Evolutionary conservation across 2,888 invertebrate species (phyloP).

Genomic region (Leistus spinibarbis): DNA sequence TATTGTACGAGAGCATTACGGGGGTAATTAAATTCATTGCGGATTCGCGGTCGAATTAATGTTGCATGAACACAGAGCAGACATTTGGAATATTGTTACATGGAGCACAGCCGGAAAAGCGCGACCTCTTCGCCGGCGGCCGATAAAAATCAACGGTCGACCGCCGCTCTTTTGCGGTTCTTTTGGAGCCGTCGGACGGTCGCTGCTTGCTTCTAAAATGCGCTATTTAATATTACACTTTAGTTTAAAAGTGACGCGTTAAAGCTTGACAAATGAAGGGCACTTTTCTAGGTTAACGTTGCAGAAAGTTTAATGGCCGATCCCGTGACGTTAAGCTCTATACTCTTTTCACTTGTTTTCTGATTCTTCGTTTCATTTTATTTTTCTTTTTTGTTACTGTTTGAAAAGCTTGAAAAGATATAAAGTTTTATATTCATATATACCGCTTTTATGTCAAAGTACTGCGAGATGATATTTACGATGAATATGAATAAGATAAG

Average conservation of each 20-base stretch:
- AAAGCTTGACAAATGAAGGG: slow-evolving; percentile 31
- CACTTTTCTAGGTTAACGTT: slow-evolving; percentile 27
- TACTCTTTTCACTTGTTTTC: background rate
- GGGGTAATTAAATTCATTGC: slow-evolving; percentile 34
- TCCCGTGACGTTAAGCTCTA: background rate
- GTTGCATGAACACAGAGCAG: slow-evolving; percentile 30
- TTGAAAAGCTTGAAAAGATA: background rate
- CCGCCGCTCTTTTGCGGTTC: background rate
- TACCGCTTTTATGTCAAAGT: background rate
- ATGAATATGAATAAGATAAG: background rate
- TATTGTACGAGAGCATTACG: slow-evolving; percentile 20
- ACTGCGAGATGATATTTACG: background rate
- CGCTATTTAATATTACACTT: slow-evolving; percentile 28
- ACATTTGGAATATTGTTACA: slow-evolving; percentile 6
- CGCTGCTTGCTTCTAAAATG: background rate
- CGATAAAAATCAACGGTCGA: background rate
- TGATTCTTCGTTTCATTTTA: background rate
- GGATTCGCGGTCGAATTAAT: slow-evolving; percentile 30
- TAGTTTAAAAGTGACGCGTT: slow-evolving; percentile 24
- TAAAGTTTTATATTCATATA: background rate
- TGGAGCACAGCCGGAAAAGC: background rate
- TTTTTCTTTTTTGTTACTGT: background rate
- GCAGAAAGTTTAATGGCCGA: slow-evolving; percentile 23
- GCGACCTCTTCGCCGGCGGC: too few species aligned
- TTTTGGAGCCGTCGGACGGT: slow-evolving; percentile 1